Base-by-base conservation (phyloP, 2,113 vertebrate species). In the Vanacampus margaritifer region DNA sequence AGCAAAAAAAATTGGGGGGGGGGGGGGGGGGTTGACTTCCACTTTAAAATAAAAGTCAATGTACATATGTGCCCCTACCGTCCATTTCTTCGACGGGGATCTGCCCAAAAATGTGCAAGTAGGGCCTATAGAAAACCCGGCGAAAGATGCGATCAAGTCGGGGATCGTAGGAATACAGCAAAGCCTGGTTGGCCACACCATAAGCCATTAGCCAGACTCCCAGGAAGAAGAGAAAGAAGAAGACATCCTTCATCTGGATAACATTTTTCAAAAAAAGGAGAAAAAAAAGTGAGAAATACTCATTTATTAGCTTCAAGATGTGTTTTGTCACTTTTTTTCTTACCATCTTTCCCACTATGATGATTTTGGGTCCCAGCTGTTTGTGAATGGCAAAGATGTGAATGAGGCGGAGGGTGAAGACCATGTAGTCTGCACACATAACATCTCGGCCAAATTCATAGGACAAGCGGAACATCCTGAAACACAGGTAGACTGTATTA, bases 151-250 rank as follows among this genome's bases (percentile, higher is more conserved):
- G 89, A 5, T 86, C 70, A 0, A 84, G 84, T 1, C 79, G 80
- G 1, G 90, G 85, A 71, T 96, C 93, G 0, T 83, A 92, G 13
- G 92, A 80, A 46, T 95, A 92, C 3, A 95, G 86, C 21, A 97
- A 74, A 28, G 94, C 95, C 81, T 97, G 94, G 2, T 94, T 95
- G 65, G 95, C 92, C 51, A 97, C 94, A 19, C 95, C 95, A 0
- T 97, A 97, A 0, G 95, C 94, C 72, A 94, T 82, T 6, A 95
- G 71, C 95, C 95, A 97, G 70, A 97, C 91, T 0, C 84, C 90
- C 12, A 97, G 92, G 85, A 96, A 96, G 89, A 97, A 97, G 54
- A 97, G 91, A 87, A 97, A 96, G 89, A 96, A 95, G 87, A 97
- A 96, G 0, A 95, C 75, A 1, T 97, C 95, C 81, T 97, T 97